A percentile compares a stretch with the other conserved stretches of the same genome.
These are phyloP conservation scores for Lepus oiostolus DNA, from an alignment of 2,797 vertebrate genomes.

Conservation along the genomic window DNA sequence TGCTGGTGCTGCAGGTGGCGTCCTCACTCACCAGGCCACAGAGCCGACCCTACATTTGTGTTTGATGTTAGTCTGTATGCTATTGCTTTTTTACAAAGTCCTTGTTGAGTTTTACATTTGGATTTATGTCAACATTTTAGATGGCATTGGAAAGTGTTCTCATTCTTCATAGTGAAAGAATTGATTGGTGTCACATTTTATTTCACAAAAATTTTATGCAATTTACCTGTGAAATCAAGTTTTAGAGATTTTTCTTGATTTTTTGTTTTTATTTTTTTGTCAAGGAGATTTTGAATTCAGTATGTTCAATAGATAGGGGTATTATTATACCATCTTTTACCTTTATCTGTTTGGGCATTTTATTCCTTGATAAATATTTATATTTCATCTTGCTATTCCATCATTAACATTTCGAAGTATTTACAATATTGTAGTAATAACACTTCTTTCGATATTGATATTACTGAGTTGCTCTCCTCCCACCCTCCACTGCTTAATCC, in stretches of 20 bases:
- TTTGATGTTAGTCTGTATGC: background rate
- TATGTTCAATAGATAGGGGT: background rate
- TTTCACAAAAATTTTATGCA: background rate
- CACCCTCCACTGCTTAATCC: background rate
- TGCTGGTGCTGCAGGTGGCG: too few species aligned
- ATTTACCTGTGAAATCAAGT: background rate
- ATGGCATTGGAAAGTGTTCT: background rate
- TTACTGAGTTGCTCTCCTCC: background rate
- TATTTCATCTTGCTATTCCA: background rate
- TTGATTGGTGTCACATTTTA: background rate
- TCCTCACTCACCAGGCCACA: too few species aligned
- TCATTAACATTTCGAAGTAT: background rate
- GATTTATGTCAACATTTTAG: background rate
- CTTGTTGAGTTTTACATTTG: background rate
- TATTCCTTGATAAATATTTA: background rate
- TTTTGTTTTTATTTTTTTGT: background rate
- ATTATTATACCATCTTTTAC: background rate
- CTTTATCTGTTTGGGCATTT: background rate
- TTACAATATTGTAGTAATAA: background rate
- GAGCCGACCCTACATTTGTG: background rate
- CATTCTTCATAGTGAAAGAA: background rate
- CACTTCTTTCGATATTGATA: background rate
- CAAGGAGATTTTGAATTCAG: background rate
- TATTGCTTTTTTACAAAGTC: background rate
- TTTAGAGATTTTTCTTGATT: background rate